Base-by-base conservation (phyloP, 2,888 invertebrate genomes). In the Caenorhabditis sp. region DNA sequence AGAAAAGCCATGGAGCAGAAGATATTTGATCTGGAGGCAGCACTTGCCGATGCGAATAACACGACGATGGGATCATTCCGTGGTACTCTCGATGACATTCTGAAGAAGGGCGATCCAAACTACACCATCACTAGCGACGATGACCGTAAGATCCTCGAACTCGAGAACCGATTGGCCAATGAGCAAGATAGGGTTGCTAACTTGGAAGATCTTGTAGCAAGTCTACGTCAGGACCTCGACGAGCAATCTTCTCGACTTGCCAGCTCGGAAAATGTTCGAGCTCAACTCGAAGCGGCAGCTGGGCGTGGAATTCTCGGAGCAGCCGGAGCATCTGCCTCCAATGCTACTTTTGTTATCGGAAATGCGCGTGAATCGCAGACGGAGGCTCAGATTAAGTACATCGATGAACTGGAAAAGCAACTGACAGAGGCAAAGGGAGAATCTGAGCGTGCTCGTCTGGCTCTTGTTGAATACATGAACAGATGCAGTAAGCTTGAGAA, bases 51-150 rank as follows among this genome's bases (percentile, higher is more conserved):
- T 35, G 11, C 50, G 0, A 77, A 77, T 44, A 80, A 80, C n/a
- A 64, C 68, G 20, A 80, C 80, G 24, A 11, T 26, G 18, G 62
- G 69, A 0, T 70, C 74, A 0, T 40, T 76, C 22, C 58, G 50
- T 15, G 80, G 81, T n/a, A 77, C 65, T 13, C 65, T 81, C 6
- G 81, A 81, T 13, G 81, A 76, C 37, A 64, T 67, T 13, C 24
- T 82, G 53, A 82, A 82, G 28, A 67, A 50, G 37, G 55, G 62
- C 28, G 81, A 82, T 60, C 81, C 81, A n/a, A 65, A 82, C 56
- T 77, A 53, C 68, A 82, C 81, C 4, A 2, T 82, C 5, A 64
- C 64, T 11, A 62, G 67, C 5, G 50, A 61, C 11, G 81, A 82
- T 1, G 77, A 82, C 13, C 53, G 32, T 32, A 70, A 51, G 28